Conservation (phyloP, 2,113 vertebrate species). For the Oenanthe melanoleuca region DNA sequence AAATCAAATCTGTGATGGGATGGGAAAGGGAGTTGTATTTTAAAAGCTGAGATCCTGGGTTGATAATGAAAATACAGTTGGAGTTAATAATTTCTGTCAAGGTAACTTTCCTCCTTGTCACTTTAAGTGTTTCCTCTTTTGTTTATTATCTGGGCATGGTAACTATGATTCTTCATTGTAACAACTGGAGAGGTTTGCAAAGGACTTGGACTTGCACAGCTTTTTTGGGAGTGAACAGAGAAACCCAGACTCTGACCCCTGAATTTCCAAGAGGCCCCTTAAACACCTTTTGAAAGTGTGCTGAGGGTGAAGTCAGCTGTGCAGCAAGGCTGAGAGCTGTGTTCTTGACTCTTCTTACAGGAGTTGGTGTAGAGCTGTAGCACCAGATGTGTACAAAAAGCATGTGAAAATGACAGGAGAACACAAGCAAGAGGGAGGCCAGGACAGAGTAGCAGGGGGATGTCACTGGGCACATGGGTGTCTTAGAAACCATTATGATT, state of each 20-base stretch:
- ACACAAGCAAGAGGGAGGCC: background rate
- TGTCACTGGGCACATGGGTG: accelerated
- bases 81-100: background rate
- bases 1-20: background rate
- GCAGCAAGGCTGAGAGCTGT: background rate
- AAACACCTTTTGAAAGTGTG: background rate
- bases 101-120: background rate
- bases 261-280: background rate
- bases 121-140: background rate
- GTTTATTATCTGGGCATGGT: background rate
- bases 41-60: background rate
- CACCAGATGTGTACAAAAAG: background rate
- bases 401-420: background rate
- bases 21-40: background rate
- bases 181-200: background rate
- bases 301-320: accelerated
- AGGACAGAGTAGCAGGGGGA: background rate
- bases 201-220: background rate
- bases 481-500: background rate
- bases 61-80: background rate
- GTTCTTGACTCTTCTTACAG: background rate
- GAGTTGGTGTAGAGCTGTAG: background rate
- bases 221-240: background rate
- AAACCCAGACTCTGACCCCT: background rate
- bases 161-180: background rate